Evolutionary conservation across 1,140 invertebrate genomes (phyloP), one percentile per base, ranked within the genome.

Genomic region (Nasonia vitripennis): DNA sequence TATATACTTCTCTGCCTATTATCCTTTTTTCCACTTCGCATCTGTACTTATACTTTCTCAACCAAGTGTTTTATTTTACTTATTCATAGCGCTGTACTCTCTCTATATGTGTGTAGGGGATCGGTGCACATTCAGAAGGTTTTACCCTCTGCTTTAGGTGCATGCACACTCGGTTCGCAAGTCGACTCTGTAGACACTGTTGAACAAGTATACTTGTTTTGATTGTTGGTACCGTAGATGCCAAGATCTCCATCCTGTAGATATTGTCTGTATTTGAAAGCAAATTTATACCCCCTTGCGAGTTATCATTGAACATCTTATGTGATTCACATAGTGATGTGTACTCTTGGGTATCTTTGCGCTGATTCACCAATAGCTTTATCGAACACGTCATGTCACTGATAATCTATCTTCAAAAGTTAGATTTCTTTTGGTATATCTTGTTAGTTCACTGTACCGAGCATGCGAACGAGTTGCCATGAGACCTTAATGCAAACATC

Each of bases 401-500:
- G 48, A 51, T 51, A 51, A 45, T 45, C 41, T 10, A 45, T 45
- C 2, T 79, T 27, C 0, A 34, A 17, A 81, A 51, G 17, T 73
- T 73, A 27, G 31, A 51, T 51, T 81, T 20, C 17, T 10, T 20
- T 27, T 81, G 67, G 37, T 62, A n/a, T 23, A 31, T 55, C 34
- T 55, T 55, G 23, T 31, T 41, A 70, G 62, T 68, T 75, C 34
- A 82, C 14, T 62, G 27, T 27, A 62, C 17, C 2, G 6, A 62
- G 73, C 73, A 83, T 75, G 51, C 48, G n/a, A 82, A 37, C 31
- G 6, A 41, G 12, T 62, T 75, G 9, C 27, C 34, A 48, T 70
- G 41, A 78, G 48, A 78, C 34, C 62, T 48, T 77, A 84, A 34
- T 51, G 41, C 62, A n/a, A 34, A 62, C n/a, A 70, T 17, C 68